A percentile compares a stretch with the other conserved stretches of the same genome.
Conservation (phyloP, 2,888 invertebrate genomes). For the Cephonodes hylas region DNA sequence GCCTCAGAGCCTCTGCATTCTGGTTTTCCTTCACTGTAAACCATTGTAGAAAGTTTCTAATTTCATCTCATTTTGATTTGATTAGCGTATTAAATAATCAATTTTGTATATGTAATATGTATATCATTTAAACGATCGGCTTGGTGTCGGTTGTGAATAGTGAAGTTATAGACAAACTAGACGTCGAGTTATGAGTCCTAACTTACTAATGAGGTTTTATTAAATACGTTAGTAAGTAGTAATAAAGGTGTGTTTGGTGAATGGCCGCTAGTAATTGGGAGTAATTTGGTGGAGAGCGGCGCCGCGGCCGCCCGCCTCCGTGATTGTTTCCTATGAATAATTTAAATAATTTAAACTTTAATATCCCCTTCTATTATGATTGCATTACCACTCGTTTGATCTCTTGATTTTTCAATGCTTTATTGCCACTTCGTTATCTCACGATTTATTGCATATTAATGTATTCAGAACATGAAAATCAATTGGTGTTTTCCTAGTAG, state of each 20-base stretch:
- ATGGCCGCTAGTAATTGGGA: not conserved
- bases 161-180: too few relatives aligned
- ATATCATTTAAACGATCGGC: too few relatives aligned
- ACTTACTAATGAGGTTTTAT: constrained; percentile 1
- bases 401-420: not conserved
- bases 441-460: not conserved
- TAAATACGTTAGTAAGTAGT: not conserved
- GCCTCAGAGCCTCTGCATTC: too few relatives aligned
- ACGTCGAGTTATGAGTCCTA: too few relatives aligned
- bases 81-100: too few relatives aligned
- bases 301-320: constrained; percentile 6
- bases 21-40: too few relatives aligned
- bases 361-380: constrained; percentile 11
- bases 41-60: too few relatives aligned
- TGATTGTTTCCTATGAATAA: constrained; percentile 33
- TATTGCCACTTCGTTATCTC: not conserved
- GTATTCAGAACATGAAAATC: too few relatives aligned
- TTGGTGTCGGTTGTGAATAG: too few relatives aligned
- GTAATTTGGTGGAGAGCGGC: constrained; percentile 30
- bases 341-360: constrained; percentile 34
- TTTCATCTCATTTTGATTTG: too few relatives aligned
- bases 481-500: too few relatives aligned
- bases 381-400: not conserved
- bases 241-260: not conserved
- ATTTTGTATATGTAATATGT: too few relatives aligned